phyloP scores from a whole-genome alignment of 2,888 invertebrate species.

The Torymus aiolomorphi region DNA sequence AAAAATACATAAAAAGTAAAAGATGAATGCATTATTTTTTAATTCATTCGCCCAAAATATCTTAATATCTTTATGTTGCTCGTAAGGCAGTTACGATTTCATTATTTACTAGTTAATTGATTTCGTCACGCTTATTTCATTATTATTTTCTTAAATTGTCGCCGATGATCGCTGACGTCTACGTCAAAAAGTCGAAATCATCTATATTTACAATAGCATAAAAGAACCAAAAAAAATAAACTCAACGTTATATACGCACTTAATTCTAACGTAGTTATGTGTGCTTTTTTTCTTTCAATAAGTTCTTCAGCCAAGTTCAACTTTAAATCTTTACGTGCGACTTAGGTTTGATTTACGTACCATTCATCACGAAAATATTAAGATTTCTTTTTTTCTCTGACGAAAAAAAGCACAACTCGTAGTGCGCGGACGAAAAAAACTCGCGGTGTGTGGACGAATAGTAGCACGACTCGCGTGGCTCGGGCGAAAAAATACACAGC shows the following conservation, averaged over 20 bases:
- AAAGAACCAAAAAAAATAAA: constrained; percentile 49
- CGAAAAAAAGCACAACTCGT: too few species aligned
- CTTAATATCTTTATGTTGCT: too few species aligned
- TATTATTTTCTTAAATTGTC: constrained; percentile 36
- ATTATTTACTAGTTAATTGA: constrained; percentile 17
- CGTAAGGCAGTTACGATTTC: constrained; percentile 52
- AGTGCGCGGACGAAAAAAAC: too few species aligned
- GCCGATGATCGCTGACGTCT: constrained; percentile 49
- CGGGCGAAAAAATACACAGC: too few species aligned
- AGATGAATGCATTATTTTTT: too few species aligned
- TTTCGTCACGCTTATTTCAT: constrained; percentile 45
- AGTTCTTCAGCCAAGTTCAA: constrained; percentile 47
- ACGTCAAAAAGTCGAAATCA: constrained; percentile 49
- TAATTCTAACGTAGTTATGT: constrained; percentile 49
- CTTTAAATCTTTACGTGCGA: constrained; percentile 43
- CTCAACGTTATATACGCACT: constrained; percentile 45
- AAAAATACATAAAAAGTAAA: too few species aligned
- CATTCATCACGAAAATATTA: constrained; percentile 53
- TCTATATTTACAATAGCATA: constrained; percentile 49
- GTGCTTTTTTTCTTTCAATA: constrained; percentile 27
- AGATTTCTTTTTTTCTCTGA: constrained; percentile 35
- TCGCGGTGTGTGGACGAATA: too few species aligned
- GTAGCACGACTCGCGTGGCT: too few species aligned
- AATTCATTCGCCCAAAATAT: too few species aligned
- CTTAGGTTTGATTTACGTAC: constrained; percentile 52